Base-by-base conservation (phyloP, 2,888 invertebrate species). In the Drosophila niveifrons region DNA sequence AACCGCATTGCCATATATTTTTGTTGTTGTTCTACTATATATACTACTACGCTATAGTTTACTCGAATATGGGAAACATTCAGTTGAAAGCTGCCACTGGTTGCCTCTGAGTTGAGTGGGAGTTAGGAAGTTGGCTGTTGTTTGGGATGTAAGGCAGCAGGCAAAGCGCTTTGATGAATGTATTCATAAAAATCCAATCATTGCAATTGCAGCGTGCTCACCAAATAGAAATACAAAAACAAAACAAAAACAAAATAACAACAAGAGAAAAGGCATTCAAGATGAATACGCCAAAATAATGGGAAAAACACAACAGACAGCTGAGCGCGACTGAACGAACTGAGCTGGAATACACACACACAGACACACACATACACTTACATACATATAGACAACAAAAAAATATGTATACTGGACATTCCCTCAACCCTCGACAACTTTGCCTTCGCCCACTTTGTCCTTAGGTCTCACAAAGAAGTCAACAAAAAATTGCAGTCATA, bases 101-200 rank as follows among this genome's bases (percentile, higher is more conserved):
- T 17, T 61, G 51, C 50, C 48, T 23, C 44, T 51, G 72, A n/a
- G 48, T 23, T 53, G 52, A 10, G 7, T 18, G n/a, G 31, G 10
- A 9, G 36, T 0, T 11, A 15, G 15, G 34, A 31, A 17, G 23
- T n/a, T 23, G 13, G 8, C 2, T 31, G 10, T 31, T 31, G 8
- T 8, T 10, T 31, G 11, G 36, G 36, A 10, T 31, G 36, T 11
- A 36, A 15, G 15, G 39, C 36, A 28, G 15, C 9, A 28, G 47
- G 29, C 13, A 51, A 51, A 51, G 46, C 58, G 67, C 64, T 87
- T 85, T 89, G 89, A 89, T 86, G 86, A 86, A 89, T 86, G 86
- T 89, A 85, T 86, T 86, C 86, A 86, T 89, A 89, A 86, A 86
- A 86, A 86, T 86, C 88, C 86, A 86, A 86, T 86, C 86, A 89